Percentiles rank a stretch among this genome's conserved stretches.
Conservation (phyloP, 30 jellyfish, hydroid and myxozoan genomes). For the Chironex yamaguchii region DNA sequence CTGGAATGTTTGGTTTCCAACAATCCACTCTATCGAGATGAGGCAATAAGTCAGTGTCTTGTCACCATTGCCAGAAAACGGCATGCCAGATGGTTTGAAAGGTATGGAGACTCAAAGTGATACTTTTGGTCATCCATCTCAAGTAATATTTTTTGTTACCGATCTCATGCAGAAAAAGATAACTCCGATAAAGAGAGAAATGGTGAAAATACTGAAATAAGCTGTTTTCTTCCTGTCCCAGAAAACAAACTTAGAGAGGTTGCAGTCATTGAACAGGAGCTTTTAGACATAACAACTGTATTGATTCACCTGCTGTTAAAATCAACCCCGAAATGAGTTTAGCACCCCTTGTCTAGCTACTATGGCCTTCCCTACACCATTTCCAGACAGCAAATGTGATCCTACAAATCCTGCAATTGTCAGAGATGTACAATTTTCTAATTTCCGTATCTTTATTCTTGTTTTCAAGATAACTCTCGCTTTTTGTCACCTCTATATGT, state of each 20-base stretch:
- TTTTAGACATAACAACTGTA: not conserved
- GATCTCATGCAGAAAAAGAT: not conserved
- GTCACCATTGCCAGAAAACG: not conserved
- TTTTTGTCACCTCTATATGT: too few relatives aligned
- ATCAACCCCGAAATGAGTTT: not conserved
- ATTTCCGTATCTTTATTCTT: too few relatives aligned
- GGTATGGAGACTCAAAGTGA: not conserved
- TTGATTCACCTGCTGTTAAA: not conserved
- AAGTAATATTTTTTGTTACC: not conserved
- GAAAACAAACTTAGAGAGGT: not conserved
- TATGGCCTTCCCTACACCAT: slow-evolving; percentile 27
- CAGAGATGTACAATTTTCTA: not conserved
- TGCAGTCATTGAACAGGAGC: not conserved
- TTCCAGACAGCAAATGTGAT: slow-evolving; percentile 22
- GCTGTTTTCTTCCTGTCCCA: not conserved
- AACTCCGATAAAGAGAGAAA: not conserved
- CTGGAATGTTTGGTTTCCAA: not conserved
- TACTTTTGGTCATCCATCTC: not conserved
- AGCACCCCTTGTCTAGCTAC: slow-evolving; percentile 14
- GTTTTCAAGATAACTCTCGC: too few relatives aligned
- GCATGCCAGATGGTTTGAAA: not conserved
- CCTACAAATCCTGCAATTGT: slow-evolving; percentile 1
- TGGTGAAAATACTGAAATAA: not conserved
- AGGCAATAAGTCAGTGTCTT: not conserved
- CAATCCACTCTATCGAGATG: slow-evolving; percentile 10